phyloP scores from a whole-genome alignment of 2,797 vertebrate species.

The Sarcoramphus papa region DNA sequence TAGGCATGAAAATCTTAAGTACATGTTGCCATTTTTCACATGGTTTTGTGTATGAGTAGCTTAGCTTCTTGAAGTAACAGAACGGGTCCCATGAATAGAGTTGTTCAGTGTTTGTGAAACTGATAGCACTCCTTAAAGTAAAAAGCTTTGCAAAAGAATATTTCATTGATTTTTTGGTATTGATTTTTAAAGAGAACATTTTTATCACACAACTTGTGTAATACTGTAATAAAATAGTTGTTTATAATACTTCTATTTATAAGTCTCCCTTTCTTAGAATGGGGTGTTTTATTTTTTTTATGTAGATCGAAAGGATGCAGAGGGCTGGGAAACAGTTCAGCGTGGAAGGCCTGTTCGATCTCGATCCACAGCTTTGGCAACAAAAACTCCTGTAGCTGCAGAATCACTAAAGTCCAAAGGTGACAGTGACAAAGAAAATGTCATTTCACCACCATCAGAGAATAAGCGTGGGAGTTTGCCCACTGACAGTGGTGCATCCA shows the following conservation, averaged over 20 bases:
- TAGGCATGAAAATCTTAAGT: background rate
- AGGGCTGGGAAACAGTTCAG: constrained; percentile 98
- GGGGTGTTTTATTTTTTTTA: background rate
- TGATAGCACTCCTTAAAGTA: background rate
- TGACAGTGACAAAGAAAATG: constrained; percentile 81
- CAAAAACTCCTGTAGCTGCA: constrained; percentile 77
- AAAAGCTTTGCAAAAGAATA: background rate
- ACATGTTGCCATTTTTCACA: background rate
- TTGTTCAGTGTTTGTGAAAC: background rate
- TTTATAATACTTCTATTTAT: background rate
- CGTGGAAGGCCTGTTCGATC: constrained; percentile 91
- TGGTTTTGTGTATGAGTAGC: background rate
- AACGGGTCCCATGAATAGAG: background rate
- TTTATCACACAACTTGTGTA: background rate
- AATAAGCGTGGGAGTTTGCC: constrained; percentile 37
- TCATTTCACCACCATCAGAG: constrained; percentile 39
- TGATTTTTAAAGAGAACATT: background rate
- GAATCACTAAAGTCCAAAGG: constrained; percentile 73
- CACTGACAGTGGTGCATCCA: background rate
- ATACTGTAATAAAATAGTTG: background rate
- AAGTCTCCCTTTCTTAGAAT: background rate
- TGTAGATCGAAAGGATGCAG: constrained; percentile 88
- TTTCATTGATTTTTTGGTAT: background rate
- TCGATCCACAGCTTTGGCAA: constrained; percentile 79
- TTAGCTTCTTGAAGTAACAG: background rate